Base-by-base conservation (phyloP, 2,113 vertebrate genomes). In the Notarius quadriscutis region DNA sequence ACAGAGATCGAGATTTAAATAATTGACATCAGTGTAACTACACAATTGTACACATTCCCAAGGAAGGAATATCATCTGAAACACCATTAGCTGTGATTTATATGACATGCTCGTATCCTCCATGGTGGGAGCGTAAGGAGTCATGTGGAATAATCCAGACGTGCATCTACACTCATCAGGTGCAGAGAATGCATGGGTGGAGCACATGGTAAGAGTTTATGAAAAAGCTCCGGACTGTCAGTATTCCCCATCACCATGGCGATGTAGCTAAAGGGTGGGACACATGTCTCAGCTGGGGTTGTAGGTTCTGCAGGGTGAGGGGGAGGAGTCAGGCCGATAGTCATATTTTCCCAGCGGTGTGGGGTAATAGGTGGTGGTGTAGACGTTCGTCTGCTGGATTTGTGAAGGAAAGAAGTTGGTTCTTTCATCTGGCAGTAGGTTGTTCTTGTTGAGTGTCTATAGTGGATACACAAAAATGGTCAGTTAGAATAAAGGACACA, bases 371-470 rank as follows among this genome's bases (percentile, higher is more conserved):
- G 98, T 99, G 90, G 98, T 99, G 0, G 97, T 99, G 94, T 99
- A 99, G 91, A 99, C 98, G 0, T 99, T 99, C 12, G 97, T 97
- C 95, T 99, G 98, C 94, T 98, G 98, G 87, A 98, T 91, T 0
- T 97, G 97, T 0, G 96, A 92, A 0, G 95, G 94, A 91, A 97
- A 99, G 94, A 97, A 98, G 95, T 97, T 98, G 93, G 96, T 97
- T 90, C 97, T 95, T 91, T 99, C 98, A 7, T 99, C 98, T 0
- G 98, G 97, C 79, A 98, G 96, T 91, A 99, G 93, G 93, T 99
- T 99, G 93, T 99, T 99, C 94, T 99, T 99, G 94, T 99, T 99
- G 93, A 99, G 95, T 0, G 98, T 99, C 98, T 99, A 94, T 27
- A 92, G 91, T 90, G 89, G 83, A 87, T 78, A 90, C 87, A 90